A percentile compares a stretch with the other conserved stretches of the same genome.
Evolutionary conservation across 2,797 vertebrate species (phyloP).

Genomic region (Hephaestus fuliginosus): DNA sequence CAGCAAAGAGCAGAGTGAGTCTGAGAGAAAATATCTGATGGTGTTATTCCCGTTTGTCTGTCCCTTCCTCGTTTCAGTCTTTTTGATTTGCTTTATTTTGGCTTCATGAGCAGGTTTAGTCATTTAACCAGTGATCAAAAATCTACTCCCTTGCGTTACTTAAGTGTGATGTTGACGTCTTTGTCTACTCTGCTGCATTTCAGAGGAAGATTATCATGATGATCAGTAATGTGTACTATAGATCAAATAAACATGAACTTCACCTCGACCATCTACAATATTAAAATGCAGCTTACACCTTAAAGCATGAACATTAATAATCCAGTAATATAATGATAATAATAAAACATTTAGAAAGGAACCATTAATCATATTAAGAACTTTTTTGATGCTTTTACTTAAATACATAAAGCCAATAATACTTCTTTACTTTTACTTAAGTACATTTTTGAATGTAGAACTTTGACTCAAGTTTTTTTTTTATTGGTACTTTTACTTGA

Average conservation of each 20-base stretch:
- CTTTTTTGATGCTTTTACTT: background rate
- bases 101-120: background rate
- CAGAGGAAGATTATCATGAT: too few species aligned
- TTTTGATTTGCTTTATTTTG: background rate
- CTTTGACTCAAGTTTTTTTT: too few species aligned
- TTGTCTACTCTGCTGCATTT: background rate
- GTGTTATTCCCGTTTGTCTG: background rate
- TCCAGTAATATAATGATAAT: too few species aligned
- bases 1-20: constrained; percentile 69
- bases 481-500: too few species aligned
- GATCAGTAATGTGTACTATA: too few species aligned
- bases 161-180: background rate
- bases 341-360: background rate
- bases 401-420: background rate
- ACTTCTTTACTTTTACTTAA: background rate
- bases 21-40: background rate
- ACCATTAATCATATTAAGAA: too few species aligned
- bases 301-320: too few species aligned
- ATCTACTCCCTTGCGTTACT: background rate
- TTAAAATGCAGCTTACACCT: background rate
- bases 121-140: background rate
- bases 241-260: too few species aligned
- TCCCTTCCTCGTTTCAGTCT: background rate
- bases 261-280: background rate
- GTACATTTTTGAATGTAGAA: background rate